phyloP scores from a whole-genome alignment of 1,140 invertebrate genomes.

The Eupeodes corollae region DNA sequence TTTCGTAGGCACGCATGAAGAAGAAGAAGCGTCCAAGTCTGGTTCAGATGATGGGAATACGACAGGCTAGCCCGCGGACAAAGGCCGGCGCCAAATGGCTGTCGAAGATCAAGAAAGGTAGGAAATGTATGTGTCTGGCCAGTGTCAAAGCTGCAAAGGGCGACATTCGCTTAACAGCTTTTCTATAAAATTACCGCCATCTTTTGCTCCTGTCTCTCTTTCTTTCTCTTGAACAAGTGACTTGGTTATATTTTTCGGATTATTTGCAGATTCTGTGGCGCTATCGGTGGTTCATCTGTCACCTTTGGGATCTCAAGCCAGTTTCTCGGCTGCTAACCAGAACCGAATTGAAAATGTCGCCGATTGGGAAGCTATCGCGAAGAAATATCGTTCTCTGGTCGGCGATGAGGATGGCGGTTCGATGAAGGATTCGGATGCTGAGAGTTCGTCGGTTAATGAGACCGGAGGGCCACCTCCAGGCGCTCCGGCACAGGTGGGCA shows the following conservation, averaged over 20 bases:
- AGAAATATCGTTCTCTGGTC: constrained; percentile 69
- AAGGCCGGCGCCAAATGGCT: constrained; percentile 78
- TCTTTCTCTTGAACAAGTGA: not conserved
- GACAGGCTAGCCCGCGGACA: constrained; percentile 62
- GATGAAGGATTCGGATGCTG: constrained; percentile 33
- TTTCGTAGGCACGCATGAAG: constrained; percentile 44
- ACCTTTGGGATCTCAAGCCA: constrained; percentile 69
- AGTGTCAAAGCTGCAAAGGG: constrained; percentile 23
- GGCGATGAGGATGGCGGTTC: constrained; percentile 34
- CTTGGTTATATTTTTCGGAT: constrained; percentile 9
- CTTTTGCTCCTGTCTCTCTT: constrained; percentile 2
- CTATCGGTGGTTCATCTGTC: constrained; percentile 65
- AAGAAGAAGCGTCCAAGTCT: constrained; percentile 69
- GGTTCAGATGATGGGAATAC: constrained; percentile 66
- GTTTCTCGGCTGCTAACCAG: constrained; percentile 50
- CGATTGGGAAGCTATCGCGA: constrained; percentile 81
- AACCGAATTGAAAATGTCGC: constrained; percentile 79
- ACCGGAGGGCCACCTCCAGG: constrained; percentile 11
- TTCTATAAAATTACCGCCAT: not conserved
- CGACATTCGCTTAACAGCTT: constrained; percentile 1
- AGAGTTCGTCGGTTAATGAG: constrained; percentile 28
- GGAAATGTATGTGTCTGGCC: constrained; percentile 20
- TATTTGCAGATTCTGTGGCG: constrained; percentile 53
- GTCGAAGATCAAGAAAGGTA: constrained; percentile 67
- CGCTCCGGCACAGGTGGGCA: constrained; percentile 30